Evolutionary conservation across 2,113 vertebrate genomes (phyloP).

Genomic region (Brachypteracias leptosomus): DNA sequence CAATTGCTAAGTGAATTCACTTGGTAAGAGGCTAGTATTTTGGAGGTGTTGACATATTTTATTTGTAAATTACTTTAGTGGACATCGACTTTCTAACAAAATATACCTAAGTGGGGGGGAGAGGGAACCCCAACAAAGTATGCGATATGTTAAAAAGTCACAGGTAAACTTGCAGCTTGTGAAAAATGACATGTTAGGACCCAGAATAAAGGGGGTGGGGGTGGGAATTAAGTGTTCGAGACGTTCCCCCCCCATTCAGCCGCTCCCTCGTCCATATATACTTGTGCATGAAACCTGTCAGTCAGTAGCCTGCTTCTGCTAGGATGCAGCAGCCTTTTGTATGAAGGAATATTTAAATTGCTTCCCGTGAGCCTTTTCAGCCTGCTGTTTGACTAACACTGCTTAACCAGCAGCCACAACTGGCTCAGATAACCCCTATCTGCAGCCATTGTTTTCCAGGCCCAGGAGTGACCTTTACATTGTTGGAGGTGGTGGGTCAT

Average conservation of each 20-base stretch:
- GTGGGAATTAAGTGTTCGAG: background rate
- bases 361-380: constrained; percentile 15
- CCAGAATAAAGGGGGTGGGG: background rate
- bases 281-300: background rate
- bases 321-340: background rate
- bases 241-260: background rate
- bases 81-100: background rate
- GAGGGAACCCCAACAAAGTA: background rate
- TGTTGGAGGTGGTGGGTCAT: background rate
- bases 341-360: constrained; percentile 33
- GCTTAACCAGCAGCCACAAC: background rate
- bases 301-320: background rate
- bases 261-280: background rate
- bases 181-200: background rate
- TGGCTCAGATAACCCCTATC: constrained; percentile 6
- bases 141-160: background rate
- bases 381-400: constrained; percentile 9
- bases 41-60: background rate
- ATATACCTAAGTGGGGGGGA: background rate
- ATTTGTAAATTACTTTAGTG: background rate
- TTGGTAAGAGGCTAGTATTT: background rate
- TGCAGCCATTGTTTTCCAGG: constrained; percentile 22
- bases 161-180: background rate
- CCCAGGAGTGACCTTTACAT: background rate
- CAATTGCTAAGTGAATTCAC: background rate